Evolutionary conservation across 2,888 invertebrate species (phyloP), one percentile per base, ranked within the genome.

Genomic region (Stenodera caucasica): DNA sequence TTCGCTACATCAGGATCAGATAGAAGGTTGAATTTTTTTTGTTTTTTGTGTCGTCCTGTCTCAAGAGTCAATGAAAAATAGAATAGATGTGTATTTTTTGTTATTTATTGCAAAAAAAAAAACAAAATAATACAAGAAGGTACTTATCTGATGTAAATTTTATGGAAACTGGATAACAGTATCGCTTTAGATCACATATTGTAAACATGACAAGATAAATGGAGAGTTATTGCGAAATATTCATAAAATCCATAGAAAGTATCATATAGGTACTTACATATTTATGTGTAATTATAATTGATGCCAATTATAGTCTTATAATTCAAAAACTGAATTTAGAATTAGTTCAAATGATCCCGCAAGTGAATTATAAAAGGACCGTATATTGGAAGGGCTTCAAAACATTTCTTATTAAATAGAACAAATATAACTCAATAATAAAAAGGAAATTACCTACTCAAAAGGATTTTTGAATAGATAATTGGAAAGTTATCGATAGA

Each of bases 81-180:
- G 11, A 45, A 45, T 11, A 21, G 40, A 11, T 40, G 2, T 2
- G n/a, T 37, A 37, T 37, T n/a, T 15, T 6, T 40, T 18, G 18
- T 18, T 40, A 14, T 30, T 30, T 30, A 9, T 30, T 33, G n/a
- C n/a, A 12, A 3, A 14, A 2, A 35, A 35, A 35, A 35, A 45
- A 45, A 4, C 9, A n/a, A n/a, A n/a, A n/a, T n/a, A n/a, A n/a
- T 15, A n/a, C 37, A 37, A 37, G 7, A 37, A 4, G 3, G 7
- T 21, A 21, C 45, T 45, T 45, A 45, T 45, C 45, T 9, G 12
- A 45, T 45, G 45, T 45, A 45, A 45, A 45, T 45, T 45, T 45
- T 11, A 45, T 45, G 21, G 7, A 8, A 21, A 45, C 21, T 45
- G n/a, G 9, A 37, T 8, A 32, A 32, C 32, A 15, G 7, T 9